Evolutionary conservation across 2,113 vertebrate species (phyloP).

Genomic region (Amphilophus citrinellus): DNA sequence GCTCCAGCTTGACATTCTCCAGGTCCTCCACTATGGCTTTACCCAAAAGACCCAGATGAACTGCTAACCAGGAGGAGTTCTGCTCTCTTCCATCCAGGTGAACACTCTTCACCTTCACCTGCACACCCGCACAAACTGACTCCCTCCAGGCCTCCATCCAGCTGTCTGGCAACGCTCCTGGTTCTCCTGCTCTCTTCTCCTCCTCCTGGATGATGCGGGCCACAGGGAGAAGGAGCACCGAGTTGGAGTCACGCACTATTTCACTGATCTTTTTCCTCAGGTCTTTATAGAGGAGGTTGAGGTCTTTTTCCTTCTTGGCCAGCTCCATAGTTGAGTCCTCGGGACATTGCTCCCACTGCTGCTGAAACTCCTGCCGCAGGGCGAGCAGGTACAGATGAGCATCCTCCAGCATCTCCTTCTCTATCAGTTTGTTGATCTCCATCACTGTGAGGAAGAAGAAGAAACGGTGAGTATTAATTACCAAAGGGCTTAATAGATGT

Average conservation of each 20-base stretch:
- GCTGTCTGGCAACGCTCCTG: constrained; percentile 36
- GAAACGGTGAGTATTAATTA: background rate
- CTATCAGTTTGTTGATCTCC: constrained; percentile 82
- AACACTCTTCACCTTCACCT: constrained; percentile 56
- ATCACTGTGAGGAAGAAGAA: constrained; percentile 69
- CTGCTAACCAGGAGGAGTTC: constrained; percentile 73
- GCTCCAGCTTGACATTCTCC: constrained; percentile 71
- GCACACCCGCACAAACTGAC: constrained; percentile 66
- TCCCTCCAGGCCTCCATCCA: constrained; percentile 79
- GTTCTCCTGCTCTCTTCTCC: constrained; percentile 61
- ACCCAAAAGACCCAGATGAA: constrained; percentile 80
- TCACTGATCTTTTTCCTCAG: constrained; percentile 66
- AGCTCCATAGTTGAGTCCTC: constrained; percentile 59
- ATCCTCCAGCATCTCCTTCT: constrained; percentile 73
- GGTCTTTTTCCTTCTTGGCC: constrained; percentile 79
- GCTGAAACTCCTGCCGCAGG: constrained; percentile 71
- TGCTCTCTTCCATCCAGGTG: constrained; percentile 65
- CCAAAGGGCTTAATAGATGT: background rate
- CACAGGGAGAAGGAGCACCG: constrained; percentile 64
- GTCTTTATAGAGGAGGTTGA: constrained; percentile 70
- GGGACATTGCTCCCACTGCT: constrained; percentile 25
- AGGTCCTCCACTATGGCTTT: constrained; percentile 74
- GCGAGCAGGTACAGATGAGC: constrained; percentile 80
- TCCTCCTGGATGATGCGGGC: constrained; percentile 79
- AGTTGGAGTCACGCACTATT: constrained; percentile 75